Conservation (phyloP, 2,113 vertebrate species). For the Martes martes region DNA sequence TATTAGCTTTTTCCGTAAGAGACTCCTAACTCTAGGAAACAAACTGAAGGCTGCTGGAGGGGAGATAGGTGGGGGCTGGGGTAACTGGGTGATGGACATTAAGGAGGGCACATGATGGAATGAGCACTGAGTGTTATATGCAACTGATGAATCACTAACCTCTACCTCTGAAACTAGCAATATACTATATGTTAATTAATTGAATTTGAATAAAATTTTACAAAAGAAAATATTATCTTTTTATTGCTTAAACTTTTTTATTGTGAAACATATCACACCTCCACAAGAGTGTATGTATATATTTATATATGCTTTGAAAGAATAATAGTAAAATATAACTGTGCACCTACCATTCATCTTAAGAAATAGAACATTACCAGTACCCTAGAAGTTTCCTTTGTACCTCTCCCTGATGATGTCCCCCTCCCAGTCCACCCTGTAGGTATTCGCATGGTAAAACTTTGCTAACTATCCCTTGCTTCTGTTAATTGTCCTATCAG, state of each 20-base stretch:
- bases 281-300: not conserved
- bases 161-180: not conserved
- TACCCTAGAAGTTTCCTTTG: not conserved
- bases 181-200: not conserved
- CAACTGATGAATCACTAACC: not conserved
- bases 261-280: not conserved
- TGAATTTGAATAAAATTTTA: not conserved
- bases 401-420: not conserved
- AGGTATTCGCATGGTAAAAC: not conserved
- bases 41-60: not conserved
- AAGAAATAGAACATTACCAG: not conserved
- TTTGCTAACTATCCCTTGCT: not conserved
- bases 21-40: not conserved
- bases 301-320: not conserved
- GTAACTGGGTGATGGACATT: not conserved
- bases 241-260: constrained; percentile 16
- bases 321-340: not conserved
- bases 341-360: not conserved
- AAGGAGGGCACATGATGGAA: not conserved
- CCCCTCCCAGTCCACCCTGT: not conserved
- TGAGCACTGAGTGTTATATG: not conserved
- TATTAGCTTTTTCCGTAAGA: not conserved
- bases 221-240: constrained; percentile 5
- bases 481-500: not conserved
- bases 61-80: not conserved